These are phyloP conservation scores for Nebria ingens DNA, from an alignment of 1,140 invertebrate species.

Conservation along the genomic window DNA sequence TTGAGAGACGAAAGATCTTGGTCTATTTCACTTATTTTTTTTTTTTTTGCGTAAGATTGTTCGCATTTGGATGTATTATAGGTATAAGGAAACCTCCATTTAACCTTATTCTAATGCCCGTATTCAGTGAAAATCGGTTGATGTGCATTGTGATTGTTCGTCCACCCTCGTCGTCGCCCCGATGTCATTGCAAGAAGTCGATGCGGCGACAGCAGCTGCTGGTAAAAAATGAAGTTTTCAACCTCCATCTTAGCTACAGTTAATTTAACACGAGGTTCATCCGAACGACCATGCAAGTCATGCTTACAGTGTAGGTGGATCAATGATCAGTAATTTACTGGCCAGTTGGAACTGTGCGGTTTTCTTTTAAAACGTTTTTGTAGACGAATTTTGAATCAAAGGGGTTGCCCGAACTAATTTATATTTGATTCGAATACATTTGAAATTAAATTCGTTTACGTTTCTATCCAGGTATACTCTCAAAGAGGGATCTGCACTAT, in stretches of 20 bases:
- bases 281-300: background rate
- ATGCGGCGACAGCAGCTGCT: slow-evolving; percentile 28
- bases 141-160: slow-evolving; percentile 33
- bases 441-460: too few relatives aligned
- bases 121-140: slow-evolving; percentile 21
- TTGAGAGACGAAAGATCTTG: background rate
- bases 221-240: slow-evolving; percentile 34
- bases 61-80: background rate
- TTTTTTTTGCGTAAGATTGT: background rate
- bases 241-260: slow-evolving; percentile 34
- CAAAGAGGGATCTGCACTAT: too few relatives aligned
- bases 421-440: background rate
- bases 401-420: background rate
- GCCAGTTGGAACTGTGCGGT: background rate
- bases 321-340: background rate
- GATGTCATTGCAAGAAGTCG: slow-evolving; percentile 28
- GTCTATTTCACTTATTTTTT: background rate
- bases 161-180: slow-evolving; percentile 33
- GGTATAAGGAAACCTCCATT: slow-evolving; percentile 11
- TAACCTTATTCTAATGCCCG: slow-evolving; percentile 29
- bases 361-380: background rate
- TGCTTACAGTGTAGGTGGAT: background rate
- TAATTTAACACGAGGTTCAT: slow-evolving; percentile 30
- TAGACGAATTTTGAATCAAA: slow-evolving; percentile 3
- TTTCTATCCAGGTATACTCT: too few relatives aligned